Percentiles rank a stretch among this genome's conserved stretches.
These are phyloP conservation scores for Petrophora chlorosata DNA, from an alignment of 2,888 invertebrate species.

Conservation along the genomic window DNA sequence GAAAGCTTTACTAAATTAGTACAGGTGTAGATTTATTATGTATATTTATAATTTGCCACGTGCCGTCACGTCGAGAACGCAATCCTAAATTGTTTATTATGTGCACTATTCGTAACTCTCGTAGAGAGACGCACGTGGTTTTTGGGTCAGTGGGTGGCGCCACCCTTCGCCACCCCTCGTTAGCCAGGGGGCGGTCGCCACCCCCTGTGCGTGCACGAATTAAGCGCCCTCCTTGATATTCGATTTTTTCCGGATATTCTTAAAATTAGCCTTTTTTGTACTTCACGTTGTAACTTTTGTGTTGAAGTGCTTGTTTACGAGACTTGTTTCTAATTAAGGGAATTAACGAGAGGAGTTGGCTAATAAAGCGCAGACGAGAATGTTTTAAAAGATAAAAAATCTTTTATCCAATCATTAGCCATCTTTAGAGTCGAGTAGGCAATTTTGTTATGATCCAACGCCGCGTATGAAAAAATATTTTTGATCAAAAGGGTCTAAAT, in stretches of 20 bases:
- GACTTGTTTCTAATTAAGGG: slow-evolving; percentile 8
- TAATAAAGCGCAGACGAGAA: neutral
- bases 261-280: slow-evolving; percentile 34
- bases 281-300: slow-evolving; percentile 8
- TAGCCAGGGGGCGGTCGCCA: slow-evolving; percentile 27
- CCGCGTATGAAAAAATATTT: too few species aligned
- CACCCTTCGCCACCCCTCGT: slow-evolving; percentile 49
- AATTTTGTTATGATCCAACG: too few species aligned
- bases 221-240: slow-evolving; percentile 37
- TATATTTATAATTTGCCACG: slow-evolving; percentile 20
- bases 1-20: neutral
- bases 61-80: slow-evolving; percentile 2
- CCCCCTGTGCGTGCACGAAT: slow-evolving; percentile 54
- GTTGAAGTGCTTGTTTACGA: slow-evolving; percentile 10
- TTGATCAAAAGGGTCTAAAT: too few species aligned
- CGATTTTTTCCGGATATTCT: slow-evolving; percentile 35
- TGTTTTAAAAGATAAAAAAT: too few species aligned
- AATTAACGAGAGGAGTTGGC: neutral
- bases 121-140: slow-evolving; percentile 53
- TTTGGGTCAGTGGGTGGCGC: slow-evolving; percentile 61
- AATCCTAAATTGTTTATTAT: slow-evolving; percentile 40
- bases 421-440: too few species aligned
- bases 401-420: too few species aligned
- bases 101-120: slow-evolving; percentile 38
- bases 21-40: neutral